Conservation (phyloP, 2,797 vertebrate genomes). For the Paguma larvata region DNA sequence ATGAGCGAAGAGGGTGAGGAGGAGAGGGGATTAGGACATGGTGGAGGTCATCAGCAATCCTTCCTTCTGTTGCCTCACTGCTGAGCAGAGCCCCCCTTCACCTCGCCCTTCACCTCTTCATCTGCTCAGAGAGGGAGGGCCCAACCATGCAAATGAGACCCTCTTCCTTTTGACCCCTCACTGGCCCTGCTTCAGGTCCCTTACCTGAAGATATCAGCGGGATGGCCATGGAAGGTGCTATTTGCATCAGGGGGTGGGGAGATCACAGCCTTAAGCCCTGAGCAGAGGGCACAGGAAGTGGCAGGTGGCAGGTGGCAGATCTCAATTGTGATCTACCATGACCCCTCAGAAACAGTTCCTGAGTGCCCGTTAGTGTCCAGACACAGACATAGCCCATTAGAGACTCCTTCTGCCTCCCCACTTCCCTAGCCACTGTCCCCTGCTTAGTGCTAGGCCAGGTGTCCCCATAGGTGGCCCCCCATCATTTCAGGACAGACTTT, state of each 20-base stretch:
- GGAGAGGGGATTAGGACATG: neutral
- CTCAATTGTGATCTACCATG: neutral
- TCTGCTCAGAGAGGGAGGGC: neutral
- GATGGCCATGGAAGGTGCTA: neutral
- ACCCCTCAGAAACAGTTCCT: too few relatives aligned
- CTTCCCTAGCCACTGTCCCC: too few relatives aligned
- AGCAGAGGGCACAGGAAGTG: neutral
- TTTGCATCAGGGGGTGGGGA: too few relatives aligned
- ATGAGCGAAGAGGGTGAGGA: neutral
- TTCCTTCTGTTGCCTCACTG: neutral
- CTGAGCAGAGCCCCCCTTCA: neutral
- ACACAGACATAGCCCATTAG: too few relatives aligned
- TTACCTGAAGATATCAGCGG: fast-evolving
- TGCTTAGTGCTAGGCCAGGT: too few relatives aligned
- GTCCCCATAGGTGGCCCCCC: too few relatives aligned
- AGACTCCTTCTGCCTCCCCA: too few relatives aligned
- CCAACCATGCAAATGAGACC: neutral
- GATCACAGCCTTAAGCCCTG: neutral
- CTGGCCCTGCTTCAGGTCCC: neutral
- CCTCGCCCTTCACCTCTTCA: too few relatives aligned
- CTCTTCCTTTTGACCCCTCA: neutral
- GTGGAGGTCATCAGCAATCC: neutral
- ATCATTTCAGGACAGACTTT: too few relatives aligned
- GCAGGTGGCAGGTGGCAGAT: fast-evolving
- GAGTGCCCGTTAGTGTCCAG: too few relatives aligned